Evolutionary conservation across 2,888 invertebrate genomes (phyloP).

Genomic region (Seira musarum): DNA sequence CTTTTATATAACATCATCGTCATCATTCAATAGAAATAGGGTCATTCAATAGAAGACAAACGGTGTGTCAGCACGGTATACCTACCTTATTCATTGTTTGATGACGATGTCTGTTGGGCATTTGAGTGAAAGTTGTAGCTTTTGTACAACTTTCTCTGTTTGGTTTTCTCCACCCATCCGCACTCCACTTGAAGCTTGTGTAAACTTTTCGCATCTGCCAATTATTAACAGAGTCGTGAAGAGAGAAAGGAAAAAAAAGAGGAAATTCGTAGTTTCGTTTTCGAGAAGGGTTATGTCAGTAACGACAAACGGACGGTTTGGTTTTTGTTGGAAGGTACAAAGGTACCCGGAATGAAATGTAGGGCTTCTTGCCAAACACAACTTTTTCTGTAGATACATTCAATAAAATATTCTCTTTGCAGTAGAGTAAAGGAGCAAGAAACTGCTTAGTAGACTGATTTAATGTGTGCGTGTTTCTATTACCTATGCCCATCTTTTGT

Average conservation of each 20-base stretch:
- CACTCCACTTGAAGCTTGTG: constrained; percentile 49
- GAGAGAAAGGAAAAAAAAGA: neutral
- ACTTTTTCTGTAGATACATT: constrained; percentile 24
- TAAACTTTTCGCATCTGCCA: constrained; percentile 49
- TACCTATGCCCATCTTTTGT: too few species aligned
- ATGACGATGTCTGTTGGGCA: constrained; percentile 44
- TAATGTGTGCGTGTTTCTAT: neutral
- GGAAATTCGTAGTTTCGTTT: neutral
- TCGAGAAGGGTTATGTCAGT: neutral
- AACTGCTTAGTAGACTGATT: neutral
- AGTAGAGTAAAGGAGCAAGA: neutral
- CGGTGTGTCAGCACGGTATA: too few species aligned
- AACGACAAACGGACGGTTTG: neutral
- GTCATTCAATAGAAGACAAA: too few species aligned
- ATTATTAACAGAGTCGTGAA: constrained; percentile 36
- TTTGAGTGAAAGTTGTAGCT: constrained; percentile 47
- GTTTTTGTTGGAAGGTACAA: neutral
- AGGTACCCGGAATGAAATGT: neutral
- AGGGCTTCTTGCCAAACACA: constrained; percentile 40
- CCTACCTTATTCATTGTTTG: constrained; percentile 23
- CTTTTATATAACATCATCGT: too few species aligned
- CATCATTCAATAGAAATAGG: too few species aligned
- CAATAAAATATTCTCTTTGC: constrained; percentile 28
- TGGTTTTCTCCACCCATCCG: neutral
- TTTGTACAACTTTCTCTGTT: neutral